A percentile compares a stretch with the other conserved stretches of the same genome.
Evolutionary conservation across 2,113 vertebrate genomes (phyloP).

Genomic region (Bos javanicus): DNA sequence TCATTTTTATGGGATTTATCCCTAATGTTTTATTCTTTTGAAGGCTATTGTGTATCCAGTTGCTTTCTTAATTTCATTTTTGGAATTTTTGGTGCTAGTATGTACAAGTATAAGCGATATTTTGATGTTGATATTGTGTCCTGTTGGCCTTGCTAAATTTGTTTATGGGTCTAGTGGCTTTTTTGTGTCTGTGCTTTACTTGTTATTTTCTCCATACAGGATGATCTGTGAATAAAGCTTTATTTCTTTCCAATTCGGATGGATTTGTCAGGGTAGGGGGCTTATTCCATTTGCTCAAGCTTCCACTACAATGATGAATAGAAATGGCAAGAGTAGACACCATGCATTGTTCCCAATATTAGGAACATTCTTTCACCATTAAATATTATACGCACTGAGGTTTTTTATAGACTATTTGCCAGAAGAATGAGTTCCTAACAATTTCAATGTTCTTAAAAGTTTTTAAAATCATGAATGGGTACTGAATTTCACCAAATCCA

Average conservation of each 20-base stretch:
- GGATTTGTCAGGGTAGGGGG: neutral
- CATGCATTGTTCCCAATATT: too few relatives aligned
- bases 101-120: neutral
- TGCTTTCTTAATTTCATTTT: neutral
- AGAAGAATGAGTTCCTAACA: neutral
- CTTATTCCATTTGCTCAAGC: neutral
- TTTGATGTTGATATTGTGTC: neutral
- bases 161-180: neutral
- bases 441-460: neutral
- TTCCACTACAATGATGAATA: neutral
- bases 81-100: neutral
- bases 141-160: neutral
- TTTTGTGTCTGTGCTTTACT: neutral
- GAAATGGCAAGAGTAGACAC: neutral
- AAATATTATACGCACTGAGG: too few relatives aligned
- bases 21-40: neutral
- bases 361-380: too few relatives aligned
- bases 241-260: neutral
- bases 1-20: neutral
- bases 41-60: neutral
- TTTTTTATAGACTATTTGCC: too few relatives aligned
- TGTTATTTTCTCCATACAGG: neutral
- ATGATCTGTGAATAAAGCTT: neutral
- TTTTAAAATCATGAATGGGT: neutral
- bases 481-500: neutral